phyloP scores from a whole-genome alignment of 2,888 invertebrate genomes.

The Calameuta filiformis region DNA sequence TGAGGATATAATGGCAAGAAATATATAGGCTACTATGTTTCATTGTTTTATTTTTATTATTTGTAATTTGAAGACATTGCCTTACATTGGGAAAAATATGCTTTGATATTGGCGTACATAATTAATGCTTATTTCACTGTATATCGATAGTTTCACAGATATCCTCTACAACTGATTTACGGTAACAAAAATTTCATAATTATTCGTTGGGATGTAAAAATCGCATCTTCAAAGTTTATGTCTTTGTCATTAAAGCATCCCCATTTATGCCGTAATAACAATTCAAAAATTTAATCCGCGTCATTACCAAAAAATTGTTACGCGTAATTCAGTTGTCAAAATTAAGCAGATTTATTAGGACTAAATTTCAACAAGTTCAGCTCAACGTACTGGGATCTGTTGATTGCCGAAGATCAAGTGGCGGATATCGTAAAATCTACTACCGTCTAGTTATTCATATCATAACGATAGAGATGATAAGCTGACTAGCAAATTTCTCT shows the following conservation, averaged over 20 bases:
- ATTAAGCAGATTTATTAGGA: neutral
- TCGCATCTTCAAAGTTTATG: neutral
- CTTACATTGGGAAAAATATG: conserved; percentile 22
- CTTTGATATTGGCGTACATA: conserved; percentile 5
- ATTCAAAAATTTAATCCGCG: no score
- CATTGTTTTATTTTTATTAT: neutral
- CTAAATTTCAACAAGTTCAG: neutral
- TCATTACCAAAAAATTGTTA: neutral
- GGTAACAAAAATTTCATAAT: neutral
- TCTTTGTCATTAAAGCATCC: neutral
- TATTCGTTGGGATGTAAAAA: neutral
- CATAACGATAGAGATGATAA: conserved; percentile 24
- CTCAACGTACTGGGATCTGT: neutral
- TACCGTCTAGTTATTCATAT: neutral
- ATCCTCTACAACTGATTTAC: conserved; percentile 3
- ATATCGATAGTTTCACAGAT: conserved; percentile 6
- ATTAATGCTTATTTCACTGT: conserved; percentile 8
- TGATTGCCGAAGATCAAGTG: neutral
- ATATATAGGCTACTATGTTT: neutral
- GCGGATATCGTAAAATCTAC: neutral
- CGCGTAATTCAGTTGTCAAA: neutral
- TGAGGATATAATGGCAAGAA: neutral
- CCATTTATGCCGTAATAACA: neutral
- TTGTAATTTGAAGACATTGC: neutral
- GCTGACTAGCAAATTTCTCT: conserved; percentile 53